These are phyloP conservation scores for Nylanderia fulva DNA, from an alignment of 1,140 invertebrate genomes.

Conservation along the genomic window DNA sequence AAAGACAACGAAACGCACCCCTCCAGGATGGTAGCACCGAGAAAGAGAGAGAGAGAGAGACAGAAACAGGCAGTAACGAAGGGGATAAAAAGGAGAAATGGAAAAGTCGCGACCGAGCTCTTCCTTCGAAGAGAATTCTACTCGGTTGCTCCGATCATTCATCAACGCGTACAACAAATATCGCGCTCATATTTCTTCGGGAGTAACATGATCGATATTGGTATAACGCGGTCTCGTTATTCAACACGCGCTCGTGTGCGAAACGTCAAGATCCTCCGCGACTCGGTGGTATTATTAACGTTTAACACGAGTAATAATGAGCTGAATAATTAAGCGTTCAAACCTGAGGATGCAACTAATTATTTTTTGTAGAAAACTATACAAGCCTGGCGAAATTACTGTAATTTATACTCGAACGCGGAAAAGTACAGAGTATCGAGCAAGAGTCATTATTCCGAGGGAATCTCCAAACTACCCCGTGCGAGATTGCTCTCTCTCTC, in stretches of 20 bases:
- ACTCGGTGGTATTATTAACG: slow-evolving; percentile 6
- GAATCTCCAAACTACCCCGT: slow-evolving; percentile 29
- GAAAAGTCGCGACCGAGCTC: slow-evolving; percentile 37
- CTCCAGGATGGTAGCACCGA: slow-evolving; percentile 58
- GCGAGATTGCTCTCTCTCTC: slow-evolving; percentile 50
- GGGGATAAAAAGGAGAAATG: slow-evolving; percentile 16
- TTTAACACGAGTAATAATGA: slow-evolving; percentile 4
- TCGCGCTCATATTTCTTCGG: slow-evolving; percentile 46
- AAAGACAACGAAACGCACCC: slow-evolving; percentile 79
- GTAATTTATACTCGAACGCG: background rate
- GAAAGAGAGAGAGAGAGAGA: slow-evolving; percentile 39
- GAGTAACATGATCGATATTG: slow-evolving; percentile 42
- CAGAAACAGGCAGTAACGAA: slow-evolving; percentile 2
- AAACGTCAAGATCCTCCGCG: background rate
- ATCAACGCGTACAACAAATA: slow-evolving; percentile 51
- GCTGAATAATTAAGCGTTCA: slow-evolving; percentile 15
- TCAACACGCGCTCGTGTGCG: background rate
- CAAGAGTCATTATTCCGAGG: slow-evolving; percentile 40
- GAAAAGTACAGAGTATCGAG: background rate
- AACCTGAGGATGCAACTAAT: background rate
- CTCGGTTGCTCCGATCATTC: slow-evolving; percentile 44
- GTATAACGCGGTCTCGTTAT: slow-evolving; percentile 21
- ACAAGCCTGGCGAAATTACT: background rate
- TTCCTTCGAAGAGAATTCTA: slow-evolving; percentile 29
- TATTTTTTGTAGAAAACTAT: background rate